Base-by-base conservation (phyloP, 2,797 vertebrate species). In the Sparus aurata region DNA sequence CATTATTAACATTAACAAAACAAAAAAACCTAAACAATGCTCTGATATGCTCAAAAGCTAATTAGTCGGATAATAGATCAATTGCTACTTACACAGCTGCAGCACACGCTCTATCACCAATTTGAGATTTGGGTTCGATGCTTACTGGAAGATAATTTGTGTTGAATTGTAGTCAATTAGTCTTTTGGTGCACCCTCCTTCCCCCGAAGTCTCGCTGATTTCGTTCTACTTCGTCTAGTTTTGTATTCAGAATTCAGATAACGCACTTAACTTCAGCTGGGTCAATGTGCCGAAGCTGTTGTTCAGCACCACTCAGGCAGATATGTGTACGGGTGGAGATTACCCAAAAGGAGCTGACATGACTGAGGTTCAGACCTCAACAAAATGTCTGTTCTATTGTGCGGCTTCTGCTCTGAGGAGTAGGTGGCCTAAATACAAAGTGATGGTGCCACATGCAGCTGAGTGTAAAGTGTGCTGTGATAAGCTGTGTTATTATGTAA, bases 341-440 rank as follows among this genome's bases (percentile, higher is more conserved):
- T 83, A 85, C 77, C 73, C 71, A 66, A 80, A 77, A 80, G 67
- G 38, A 85, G 71, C 84, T 70, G 79, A 76, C 75, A 59, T 82
- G 76, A 74, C 72, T 12, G 68, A 71, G 77, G 60, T 72, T 77
- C 69, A 67, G 30, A 54, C 64, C 75, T 66, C 66, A 67, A 60
- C 61, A 62, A 67, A 50, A 69, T 63, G 52, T 76, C 12, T 65
- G 62, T 73, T 73, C n/a, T 63, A 55, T 55, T 77, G 72, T 62
- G 49, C 75, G n/a, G 45, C 1, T 66, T 83, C 64, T 78, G 83
- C 81, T 82, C 55, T 53, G 1, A 64, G 83, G 79, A 82, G 83
- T 69, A 69, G 41, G 64, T 77, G 69, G 69, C 85, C 84, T 83
- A 83, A 74, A 86, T 86, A 77, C 52, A 45, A 43, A 79, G 69